These are phyloP conservation scores for Scaptomyza cyrtandrae DNA, from an alignment of 2,888 invertebrate genomes.

Conservation along the genomic window DNA sequence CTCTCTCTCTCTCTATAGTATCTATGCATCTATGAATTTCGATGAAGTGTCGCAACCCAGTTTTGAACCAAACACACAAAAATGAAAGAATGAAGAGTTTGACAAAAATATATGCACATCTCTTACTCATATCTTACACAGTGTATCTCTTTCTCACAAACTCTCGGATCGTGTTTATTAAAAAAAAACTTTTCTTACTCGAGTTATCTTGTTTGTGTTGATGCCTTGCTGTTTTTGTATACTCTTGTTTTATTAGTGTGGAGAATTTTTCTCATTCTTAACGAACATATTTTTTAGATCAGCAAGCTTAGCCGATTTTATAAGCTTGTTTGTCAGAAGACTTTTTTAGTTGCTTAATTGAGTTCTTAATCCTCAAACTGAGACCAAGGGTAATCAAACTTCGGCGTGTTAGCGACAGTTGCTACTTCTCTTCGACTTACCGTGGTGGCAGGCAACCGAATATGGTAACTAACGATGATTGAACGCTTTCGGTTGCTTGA, in stretches of 20 bases:
- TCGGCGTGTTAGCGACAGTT: not conserved
- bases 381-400: not conserved
- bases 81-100: conserved; percentile 5
- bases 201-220: conserved; percentile 33
- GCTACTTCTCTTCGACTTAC: conserved; percentile 45
- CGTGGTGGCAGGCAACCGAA: conserved; percentile 60
- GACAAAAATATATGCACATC: conserved; percentile 54
- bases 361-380: not conserved
- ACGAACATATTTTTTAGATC: no score
- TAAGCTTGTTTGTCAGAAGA: no score
- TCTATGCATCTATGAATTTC: conserved; percentile 60
- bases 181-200: conserved; percentile 44
- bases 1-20: conserved; percentile 7
- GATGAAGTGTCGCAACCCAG: conserved; percentile 65
- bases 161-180: conserved; percentile 3
- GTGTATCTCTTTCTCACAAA: not conserved
- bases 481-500: conserved; percentile 81
- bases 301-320: no score
- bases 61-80: conserved; percentile 37
- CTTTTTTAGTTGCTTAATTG: not conserved
- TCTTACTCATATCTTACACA: conserved; percentile 27
- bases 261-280: no score
- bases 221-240: not conserved
- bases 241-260: no score
- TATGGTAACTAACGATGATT: conserved; percentile 82